These are phyloP conservation scores for Elephantulus edwardii DNA, from an alignment of 2,113 vertebrate species.

Conservation along the genomic window DNA sequence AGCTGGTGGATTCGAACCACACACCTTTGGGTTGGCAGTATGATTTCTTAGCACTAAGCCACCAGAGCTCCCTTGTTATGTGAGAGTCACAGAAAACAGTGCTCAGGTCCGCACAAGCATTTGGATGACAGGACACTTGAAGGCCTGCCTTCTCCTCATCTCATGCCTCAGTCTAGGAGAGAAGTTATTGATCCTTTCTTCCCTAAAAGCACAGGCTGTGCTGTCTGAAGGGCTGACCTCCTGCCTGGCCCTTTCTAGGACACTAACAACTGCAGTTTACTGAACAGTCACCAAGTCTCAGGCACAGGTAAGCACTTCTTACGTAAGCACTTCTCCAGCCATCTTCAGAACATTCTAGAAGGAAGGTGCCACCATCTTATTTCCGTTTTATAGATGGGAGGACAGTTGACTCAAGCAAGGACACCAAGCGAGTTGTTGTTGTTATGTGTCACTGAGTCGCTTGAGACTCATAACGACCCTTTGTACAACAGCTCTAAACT, in stretches of 20 bases:
- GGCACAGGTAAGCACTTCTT: not conserved
- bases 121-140: not conserved
- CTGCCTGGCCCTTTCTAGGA: not conserved
- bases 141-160: not conserved
- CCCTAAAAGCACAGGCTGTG: not conserved
- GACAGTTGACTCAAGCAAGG: not conserved
- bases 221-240: not conserved
- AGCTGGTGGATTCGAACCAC: too few relatives aligned
- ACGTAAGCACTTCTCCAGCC: rapidly evolving
- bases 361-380: too few relatives aligned
- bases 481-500: too few relatives aligned
- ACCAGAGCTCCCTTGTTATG: too few relatives aligned
- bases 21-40: too few relatives aligned
- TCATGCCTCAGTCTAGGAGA: not conserved
- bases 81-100: not conserved
- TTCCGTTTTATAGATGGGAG: not conserved
- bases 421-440: not conserved
- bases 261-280: not conserved
- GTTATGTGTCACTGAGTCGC: too few relatives aligned
- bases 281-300: not conserved
- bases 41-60: too few relatives aligned
- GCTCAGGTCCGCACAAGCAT: not conserved
- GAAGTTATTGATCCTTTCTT: not conserved
- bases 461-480: too few relatives aligned
- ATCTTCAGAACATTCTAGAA: not conserved